phyloP scores from a whole-genome alignment of 2,113 vertebrate genomes.

The Potamarius usumacintae region DNA sequence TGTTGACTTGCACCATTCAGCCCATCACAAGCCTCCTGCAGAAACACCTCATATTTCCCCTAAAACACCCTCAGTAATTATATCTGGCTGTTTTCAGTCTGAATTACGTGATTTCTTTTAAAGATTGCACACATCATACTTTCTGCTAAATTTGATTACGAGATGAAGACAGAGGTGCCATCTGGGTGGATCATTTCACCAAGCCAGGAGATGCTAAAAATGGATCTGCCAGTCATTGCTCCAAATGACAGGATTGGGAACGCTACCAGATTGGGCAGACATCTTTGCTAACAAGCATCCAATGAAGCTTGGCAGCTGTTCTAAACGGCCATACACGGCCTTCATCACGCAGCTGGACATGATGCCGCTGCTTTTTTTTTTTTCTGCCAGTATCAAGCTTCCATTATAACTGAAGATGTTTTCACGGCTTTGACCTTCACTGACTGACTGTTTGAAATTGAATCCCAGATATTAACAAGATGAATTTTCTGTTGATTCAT shows the following conservation, averaged over 20 bases:
- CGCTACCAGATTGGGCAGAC: conserved; percentile 35
- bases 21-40: not conserved
- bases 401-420: conserved; percentile 3
- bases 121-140: conserved; percentile 18
- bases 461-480: not conserved
- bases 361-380: not conserved
- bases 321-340: conserved; percentile 31
- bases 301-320: conserved; percentile 48
- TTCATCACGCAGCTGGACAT: not conserved
- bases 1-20: not conserved
- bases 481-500: not conserved
- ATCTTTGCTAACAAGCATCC: conserved; percentile 46
- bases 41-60: not conserved
- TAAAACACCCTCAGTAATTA: not conserved
- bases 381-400: not conserved
- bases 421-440: not conserved
- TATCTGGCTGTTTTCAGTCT: conserved; percentile 24
- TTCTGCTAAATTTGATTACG: conserved; percentile 48
- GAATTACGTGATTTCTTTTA: conserved; percentile 48
- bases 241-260: conserved; percentile 44
- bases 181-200: conserved; percentile 44
- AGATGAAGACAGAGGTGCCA: conserved; percentile 45
- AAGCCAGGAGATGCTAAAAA: conserved; percentile 48
- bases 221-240: conserved; percentile 51
- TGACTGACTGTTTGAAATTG: not conserved